Base-by-base conservation (phyloP, 2,113 vertebrate genomes). In the Ellobius talpinus region DNA sequence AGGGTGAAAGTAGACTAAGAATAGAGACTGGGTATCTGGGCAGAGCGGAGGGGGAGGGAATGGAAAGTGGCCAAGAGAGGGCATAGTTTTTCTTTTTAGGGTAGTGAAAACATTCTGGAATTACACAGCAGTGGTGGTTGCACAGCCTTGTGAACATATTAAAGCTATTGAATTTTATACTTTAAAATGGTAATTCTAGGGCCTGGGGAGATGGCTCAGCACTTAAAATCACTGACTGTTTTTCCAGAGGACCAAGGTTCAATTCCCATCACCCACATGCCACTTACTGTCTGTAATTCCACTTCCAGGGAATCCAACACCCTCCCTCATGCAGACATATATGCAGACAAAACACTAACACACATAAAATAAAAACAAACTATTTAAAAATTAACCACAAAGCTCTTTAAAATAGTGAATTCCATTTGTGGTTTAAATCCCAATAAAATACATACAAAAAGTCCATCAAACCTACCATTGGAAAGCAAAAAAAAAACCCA, bases 161-260 rank as follows among this genome's bases (percentile, higher is more conserved):
- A 87, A 74, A 87, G 26, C 23, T 36, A 93, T 1, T 66, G 13
- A 73, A 66, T 58, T 81, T 63, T 86, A 86, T 4, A 86, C 52
- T 78, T 85, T 90, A 78, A 87, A 87, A 31, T 79, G 73, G 29
- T 65, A 93, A 81, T 90, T 87, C 68, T 63, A 10, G n/a, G 24
- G 24, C 14, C 36, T 42, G 13, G 47, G 42, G 58, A 63, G 55
- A 26, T 63, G n/a, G 52, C 19, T 24, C 5, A 58, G 52, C 33
- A 13, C 52, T n/a, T 39, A 58, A 26, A 11, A 82, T 13, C n/a
- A 63, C 58, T 42, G 36, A 23, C 13, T 84, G 58, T 14, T 84
- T 24, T 31, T 42, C 52, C 21, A 39, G 52, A 61, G 79, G 52
- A 84, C 55, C 5, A 26, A 39, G 24, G 58, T 63, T 84, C 24